Evolutionary conservation across 2,888 invertebrate genomes (phyloP).

Genomic region (Drosophila tanythrix): DNA sequence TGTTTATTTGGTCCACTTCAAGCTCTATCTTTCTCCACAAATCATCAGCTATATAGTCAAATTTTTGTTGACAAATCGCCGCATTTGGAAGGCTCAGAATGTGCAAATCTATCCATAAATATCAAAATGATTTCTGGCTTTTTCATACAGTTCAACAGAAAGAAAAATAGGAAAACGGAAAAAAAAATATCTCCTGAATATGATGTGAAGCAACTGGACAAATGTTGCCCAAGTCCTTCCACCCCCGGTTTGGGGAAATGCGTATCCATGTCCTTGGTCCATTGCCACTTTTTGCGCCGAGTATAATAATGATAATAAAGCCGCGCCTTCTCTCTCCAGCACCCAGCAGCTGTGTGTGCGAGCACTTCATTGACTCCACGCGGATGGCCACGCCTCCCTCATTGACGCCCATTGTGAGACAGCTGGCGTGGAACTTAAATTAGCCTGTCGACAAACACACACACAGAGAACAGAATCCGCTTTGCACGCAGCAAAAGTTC

Average conservation of each 20-base stretch:
- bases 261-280: slow-evolving; percentile 28
- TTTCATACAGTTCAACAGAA: slow-evolving; percentile 51
- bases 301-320: slow-evolving; percentile 80
- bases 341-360: slow-evolving; percentile 55
- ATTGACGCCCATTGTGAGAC: slow-evolving; percentile 54
- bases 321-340: slow-evolving; percentile 51
- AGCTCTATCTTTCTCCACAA: background rate
- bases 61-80: slow-evolving; percentile 1
- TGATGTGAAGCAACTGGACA: slow-evolving; percentile 81
- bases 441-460: slow-evolving; percentile 74
- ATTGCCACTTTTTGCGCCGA: slow-evolving; percentile 58
- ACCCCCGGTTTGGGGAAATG: background rate
- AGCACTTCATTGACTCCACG: slow-evolving; percentile 8
- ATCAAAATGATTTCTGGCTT: slow-evolving; percentile 58
- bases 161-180: slow-evolving; percentile 50
- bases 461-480: slow-evolving; percentile 59
- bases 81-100: background rate
- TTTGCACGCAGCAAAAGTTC: slow-evolving; percentile 67
- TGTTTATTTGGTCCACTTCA: slow-evolving; percentile 1
- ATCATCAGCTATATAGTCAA: background rate
- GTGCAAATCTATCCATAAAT: slow-evolving; percentile 39
- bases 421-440: slow-evolving; percentile 81
- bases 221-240: slow-evolving; percentile 45
- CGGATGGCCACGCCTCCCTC: slow-evolving; percentile 32
- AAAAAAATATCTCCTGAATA: slow-evolving; percentile 72